phyloP scores from a whole-genome alignment of 2,797 vertebrate genomes.

The Pseudotriccus pelzelni region DNA sequence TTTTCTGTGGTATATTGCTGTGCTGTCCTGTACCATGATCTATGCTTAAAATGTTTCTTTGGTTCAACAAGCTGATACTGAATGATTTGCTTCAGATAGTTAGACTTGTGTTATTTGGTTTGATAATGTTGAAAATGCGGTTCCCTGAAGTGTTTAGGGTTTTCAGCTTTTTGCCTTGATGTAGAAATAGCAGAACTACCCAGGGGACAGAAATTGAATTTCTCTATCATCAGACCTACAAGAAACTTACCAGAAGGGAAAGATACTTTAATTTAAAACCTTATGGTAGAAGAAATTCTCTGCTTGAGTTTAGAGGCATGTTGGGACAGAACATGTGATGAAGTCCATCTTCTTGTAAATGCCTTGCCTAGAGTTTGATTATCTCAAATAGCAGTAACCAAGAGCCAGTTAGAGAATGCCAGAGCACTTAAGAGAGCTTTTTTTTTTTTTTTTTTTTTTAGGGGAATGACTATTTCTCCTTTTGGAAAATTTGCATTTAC shows the following conservation, averaged over 20 bases:
- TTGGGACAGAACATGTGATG: background rate
- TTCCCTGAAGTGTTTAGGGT: background rate
- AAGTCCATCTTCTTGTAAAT: background rate
- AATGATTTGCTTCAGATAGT: background rate
- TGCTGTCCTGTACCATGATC: background rate
- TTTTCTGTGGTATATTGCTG: background rate
- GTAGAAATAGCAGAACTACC: background rate
- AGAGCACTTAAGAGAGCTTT: background rate
- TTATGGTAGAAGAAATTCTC: background rate
- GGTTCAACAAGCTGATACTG: background rate
- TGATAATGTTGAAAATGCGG: background rate
- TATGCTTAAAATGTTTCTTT: background rate
- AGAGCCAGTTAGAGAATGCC: background rate
- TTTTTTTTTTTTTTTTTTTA: background rate
- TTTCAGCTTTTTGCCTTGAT: constrained; percentile 8
- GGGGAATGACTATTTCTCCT: background rate
- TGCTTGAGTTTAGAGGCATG: background rate
- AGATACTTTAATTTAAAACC: background rate
- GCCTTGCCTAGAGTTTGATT: background rate
- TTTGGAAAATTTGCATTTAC: background rate
- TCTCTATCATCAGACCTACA: background rate
- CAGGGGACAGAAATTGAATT: background rate
- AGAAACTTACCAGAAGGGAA: background rate
- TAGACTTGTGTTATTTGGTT: background rate
- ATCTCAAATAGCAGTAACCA: background rate